Evolutionary conservation across 1,140 invertebrate genomes (phyloP).

Genomic region (Triops longicaudatus): DNA sequence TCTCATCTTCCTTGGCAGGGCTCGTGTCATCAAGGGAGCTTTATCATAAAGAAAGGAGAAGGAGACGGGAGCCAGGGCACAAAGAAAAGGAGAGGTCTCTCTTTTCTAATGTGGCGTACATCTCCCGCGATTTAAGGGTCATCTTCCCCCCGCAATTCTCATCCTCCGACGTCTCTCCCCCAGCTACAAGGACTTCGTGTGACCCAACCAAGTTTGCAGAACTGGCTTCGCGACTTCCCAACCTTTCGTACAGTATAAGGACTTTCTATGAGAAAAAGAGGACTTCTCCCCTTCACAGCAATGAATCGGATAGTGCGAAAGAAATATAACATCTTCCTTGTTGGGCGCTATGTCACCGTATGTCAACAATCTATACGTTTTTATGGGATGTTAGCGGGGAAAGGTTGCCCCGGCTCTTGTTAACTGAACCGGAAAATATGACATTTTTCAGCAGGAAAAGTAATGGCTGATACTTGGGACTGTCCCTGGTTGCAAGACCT

Average conservation of each 20-base stretch:
- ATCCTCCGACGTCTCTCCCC: neutral
- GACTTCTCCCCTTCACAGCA: neutral
- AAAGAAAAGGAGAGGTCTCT: neutral
- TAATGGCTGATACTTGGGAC: neutral
- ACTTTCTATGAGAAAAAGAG: neutral
- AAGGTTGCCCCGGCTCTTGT: neutral
- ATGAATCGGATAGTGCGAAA: neutral
- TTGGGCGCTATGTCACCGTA: neutral
- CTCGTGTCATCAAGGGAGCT: slow-evolving; percentile 10
- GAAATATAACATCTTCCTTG: no score
- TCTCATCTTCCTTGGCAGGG: slow-evolving; percentile 1
- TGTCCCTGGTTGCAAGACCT: neutral
- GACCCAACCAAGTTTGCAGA: neutral
- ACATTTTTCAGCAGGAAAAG: neutral
- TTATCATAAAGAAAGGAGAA: slow-evolving; percentile 13
- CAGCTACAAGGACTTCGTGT: neutral
- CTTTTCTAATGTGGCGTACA: neutral
- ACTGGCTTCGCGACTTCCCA: neutral
- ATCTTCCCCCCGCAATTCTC: neutral
- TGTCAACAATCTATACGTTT: slow-evolving; percentile 1
- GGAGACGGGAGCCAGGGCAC: neutral
- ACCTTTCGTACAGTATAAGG: neutral
- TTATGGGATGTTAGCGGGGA: neutral
- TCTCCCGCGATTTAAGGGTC: neutral
- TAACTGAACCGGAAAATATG: neutral